phyloP scores from a whole-genome alignment of 2,797 vertebrate species.

The Harpagifer antarcticus region DNA sequence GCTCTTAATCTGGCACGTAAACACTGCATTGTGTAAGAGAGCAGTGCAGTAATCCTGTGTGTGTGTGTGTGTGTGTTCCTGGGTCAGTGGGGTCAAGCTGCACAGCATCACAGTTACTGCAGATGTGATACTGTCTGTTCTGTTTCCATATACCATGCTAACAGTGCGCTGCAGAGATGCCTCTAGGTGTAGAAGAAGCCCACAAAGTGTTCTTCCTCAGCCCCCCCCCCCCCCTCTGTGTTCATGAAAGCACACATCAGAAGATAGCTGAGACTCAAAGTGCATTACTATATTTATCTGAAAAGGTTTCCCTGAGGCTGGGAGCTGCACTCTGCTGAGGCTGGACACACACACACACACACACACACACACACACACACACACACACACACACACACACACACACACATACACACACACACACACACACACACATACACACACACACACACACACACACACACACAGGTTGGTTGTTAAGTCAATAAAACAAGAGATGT shows the following conservation, averaged over 20 bases:
- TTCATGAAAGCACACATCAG: slow-evolving; percentile 29
- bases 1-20: slow-evolving; percentile 47
- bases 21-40: slow-evolving; percentile 40
- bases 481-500: background rate
- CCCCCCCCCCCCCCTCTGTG: background rate
- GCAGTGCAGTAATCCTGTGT: slow-evolving; percentile 45
- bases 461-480: background rate
- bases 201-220: slow-evolving; percentile 13
- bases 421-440: background rate
- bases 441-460: slow-evolving; percentile 3
- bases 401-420: background rate
- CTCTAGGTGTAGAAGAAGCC: slow-evolving; percentile 11
- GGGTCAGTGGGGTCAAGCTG: slow-evolving; percentile 42
- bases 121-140: slow-evolving; percentile 27
- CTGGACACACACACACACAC: background rate
- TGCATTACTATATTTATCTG: slow-evolving; percentile 66
- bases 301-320: slow-evolving; percentile 51
- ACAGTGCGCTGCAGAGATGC: slow-evolving; percentile 1
- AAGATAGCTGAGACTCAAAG: slow-evolving; percentile 28
- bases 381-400: slow-evolving; percentile 1
- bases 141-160: background rate
- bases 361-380: slow-evolving; percentile 8
- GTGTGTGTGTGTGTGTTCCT: background rate
- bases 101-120: slow-evolving; percentile 23
- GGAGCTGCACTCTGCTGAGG: slow-evolving; percentile 18